phyloP scores from a whole-genome alignment of 2,888 invertebrate species.

The Rapana venosa region DNA sequence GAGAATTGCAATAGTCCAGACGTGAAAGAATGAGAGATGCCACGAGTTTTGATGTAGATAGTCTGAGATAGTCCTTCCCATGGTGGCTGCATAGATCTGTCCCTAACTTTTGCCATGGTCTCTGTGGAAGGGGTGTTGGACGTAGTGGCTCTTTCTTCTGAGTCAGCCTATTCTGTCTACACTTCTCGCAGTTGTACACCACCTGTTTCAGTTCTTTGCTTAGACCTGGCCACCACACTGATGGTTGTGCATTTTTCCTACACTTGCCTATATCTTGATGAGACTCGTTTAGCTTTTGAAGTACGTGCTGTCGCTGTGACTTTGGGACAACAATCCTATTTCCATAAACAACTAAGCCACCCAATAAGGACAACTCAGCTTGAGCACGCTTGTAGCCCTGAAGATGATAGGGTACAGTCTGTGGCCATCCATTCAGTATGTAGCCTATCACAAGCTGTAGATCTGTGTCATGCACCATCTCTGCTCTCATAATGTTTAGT shows the following conservation, averaged over 20 bases:
- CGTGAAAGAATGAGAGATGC: too few species aligned
- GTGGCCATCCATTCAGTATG: slow-evolving; percentile 28
- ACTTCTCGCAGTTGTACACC: background rate
- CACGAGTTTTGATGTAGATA: too few species aligned
- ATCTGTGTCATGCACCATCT: slow-evolving; percentile 28
- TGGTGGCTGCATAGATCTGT: slow-evolving; percentile 35
- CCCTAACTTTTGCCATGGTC: slow-evolving; percentile 33
- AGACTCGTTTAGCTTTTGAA: slow-evolving; percentile 19
- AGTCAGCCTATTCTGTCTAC: background rate
- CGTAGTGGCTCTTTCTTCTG: slow-evolving; percentile 10
- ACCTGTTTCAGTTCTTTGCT: slow-evolving; percentile 6
- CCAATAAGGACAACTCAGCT: slow-evolving; percentile 6
- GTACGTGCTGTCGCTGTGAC: background rate
- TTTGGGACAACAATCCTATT: slow-evolving; percentile 11
- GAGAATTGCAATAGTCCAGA: too few species aligned
- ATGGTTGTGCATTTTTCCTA: slow-evolving; percentile 16
- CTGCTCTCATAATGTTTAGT: background rate
- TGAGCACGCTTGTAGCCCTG: background rate
- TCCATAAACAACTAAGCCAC: slow-evolving; percentile 21
- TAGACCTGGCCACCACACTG: slow-evolving; percentile 40
- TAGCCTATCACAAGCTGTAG: slow-evolving; percentile 27
- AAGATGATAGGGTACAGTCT: background rate
- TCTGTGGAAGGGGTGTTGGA: slow-evolving; percentile 7
- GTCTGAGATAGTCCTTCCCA: slow-evolving; percentile 31
- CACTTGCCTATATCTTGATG: background rate